A percentile compares a stretch with the other conserved stretches of the same genome.
phyloP scores from a whole-genome alignment of 1,140 invertebrate species.

The Dolichoris vasculosae region DNA sequence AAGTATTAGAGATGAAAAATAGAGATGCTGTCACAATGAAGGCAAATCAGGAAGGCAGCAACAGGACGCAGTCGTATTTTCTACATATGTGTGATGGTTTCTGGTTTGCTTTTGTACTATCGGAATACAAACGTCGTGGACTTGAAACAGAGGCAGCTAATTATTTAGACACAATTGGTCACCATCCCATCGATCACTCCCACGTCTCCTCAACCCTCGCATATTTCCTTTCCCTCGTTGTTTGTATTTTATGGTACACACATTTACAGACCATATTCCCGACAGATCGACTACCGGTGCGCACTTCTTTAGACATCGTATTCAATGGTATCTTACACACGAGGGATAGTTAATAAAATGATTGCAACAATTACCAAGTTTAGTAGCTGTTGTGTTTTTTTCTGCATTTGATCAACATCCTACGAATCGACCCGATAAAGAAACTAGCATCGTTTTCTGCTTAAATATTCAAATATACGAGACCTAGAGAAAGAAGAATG shows the following conservation, averaged over 20 bases:
- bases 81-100: background rate
- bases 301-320: background rate
- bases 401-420: too few species aligned
- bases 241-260: background rate
- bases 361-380: too few species aligned
- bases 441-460: too few species aligned
- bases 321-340: background rate
- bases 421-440: too few species aligned
- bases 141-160: slow-evolving; percentile 72
- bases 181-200: slow-evolving; percentile 71
- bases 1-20: too few species aligned
- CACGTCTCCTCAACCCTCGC: background rate
- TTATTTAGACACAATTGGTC: slow-evolving; percentile 74
- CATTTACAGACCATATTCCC: background rate
- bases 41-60: background rate
- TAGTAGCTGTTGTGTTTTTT: too few species aligned
- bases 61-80: background rate
- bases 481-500: too few species aligned
- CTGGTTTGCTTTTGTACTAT: slow-evolving; percentile 56
- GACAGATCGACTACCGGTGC: background rate
- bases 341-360: too few species aligned
- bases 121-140: slow-evolving; percentile 69
- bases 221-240: slow-evolving; percentile 16
- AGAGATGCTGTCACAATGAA: background rate
- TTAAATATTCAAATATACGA: too few species aligned